Conservation (phyloP, 53 echinoderm and acorn worm species). For the Henricia sp. region DNA sequence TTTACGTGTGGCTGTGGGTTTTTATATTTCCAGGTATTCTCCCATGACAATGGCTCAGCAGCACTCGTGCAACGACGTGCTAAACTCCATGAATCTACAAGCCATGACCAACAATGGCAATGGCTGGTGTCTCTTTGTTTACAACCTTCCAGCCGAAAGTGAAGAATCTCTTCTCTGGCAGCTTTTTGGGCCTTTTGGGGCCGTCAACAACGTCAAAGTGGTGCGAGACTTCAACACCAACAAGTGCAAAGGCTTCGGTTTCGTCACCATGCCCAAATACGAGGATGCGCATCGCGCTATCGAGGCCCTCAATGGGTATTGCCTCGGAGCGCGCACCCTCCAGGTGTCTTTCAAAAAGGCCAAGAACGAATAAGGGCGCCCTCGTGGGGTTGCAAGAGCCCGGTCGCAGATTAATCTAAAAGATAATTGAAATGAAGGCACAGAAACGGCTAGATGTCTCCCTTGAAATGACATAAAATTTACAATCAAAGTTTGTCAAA, state of each 20-base stretch:
- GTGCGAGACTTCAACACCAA: slow-evolving; percentile 92
- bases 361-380: slow-evolving; percentile 72
- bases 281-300: slow-evolving; percentile 97
- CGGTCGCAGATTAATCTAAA: background rate
- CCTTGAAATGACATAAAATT: slow-evolving; percentile 12
- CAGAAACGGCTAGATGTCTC: background rate
- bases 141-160: slow-evolving; percentile 95
- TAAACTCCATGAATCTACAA: slow-evolving; percentile 88
- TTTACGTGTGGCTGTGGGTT: slow-evolving; percentile 35
- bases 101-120: slow-evolving; percentile 98
- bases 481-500: slow-evolving; percentile 44
- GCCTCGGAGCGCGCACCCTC: slow-evolving; percentile 88
- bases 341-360: slow-evolving; percentile 99
- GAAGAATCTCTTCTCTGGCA: slow-evolving; percentile 97
- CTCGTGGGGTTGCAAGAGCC: background rate
- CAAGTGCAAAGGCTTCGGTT: slow-evolving; percentile 99
- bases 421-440: slow-evolving; percentile 14
- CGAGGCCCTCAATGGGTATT: slow-evolving; percentile 91
- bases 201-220: slow-evolving; percentile 97
- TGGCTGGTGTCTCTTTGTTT: slow-evolving; percentile 99
- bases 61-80: slow-evolving; percentile 65
- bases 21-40: slow-evolving; percentile 71
- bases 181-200: slow-evolving; percentile 97
- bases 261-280: slow-evolving; percentile 99
- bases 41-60: slow-evolving; percentile 68